phyloP scores from a whole-genome alignment of 1,140 invertebrate species.

The Lordiphosa collinella region DNA sequence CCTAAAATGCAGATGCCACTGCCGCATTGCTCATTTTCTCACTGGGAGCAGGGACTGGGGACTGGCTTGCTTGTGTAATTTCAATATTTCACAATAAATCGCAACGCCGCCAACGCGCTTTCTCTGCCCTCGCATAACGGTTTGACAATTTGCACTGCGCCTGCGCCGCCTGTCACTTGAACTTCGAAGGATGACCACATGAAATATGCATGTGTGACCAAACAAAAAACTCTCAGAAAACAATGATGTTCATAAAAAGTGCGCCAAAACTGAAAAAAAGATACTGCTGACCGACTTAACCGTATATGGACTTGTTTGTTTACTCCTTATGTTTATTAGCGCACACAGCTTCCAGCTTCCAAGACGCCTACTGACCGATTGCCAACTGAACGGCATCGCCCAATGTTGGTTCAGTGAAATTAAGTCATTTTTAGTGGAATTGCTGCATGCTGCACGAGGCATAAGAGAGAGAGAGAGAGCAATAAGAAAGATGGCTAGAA shows the following conservation, averaged over 20 bases:
- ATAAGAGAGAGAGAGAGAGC: constrained; percentile 3
- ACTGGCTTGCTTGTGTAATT: constrained; percentile 53
- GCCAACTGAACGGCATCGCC: constrained; percentile 2
- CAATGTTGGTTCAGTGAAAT: constrained; percentile 34
- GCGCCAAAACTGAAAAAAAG: constrained; percentile 30
- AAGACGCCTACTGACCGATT: constrained; percentile 45
- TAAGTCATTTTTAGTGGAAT: constrained; percentile 48
- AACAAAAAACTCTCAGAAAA: constrained; percentile 21
- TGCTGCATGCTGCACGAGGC: constrained; percentile 23
- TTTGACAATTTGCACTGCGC: constrained; percentile 65
- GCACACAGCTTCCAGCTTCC: constrained; percentile 19
- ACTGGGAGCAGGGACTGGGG: constrained; percentile 18
- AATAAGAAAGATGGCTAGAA: neutral
- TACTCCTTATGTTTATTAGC: constrained; percentile 74
- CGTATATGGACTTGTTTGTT: constrained; percentile 72
- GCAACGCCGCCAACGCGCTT: constrained; percentile 61
- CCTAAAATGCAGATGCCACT: constrained; percentile 68
- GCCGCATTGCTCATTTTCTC: constrained; percentile 64
- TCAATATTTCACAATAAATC: constrained; percentile 76
- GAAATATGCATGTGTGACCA: constrained; percentile 70
- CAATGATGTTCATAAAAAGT: constrained; percentile 49
- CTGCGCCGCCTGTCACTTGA: constrained; percentile 33
- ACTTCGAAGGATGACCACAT: constrained; percentile 28
- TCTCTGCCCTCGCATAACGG: constrained; percentile 61
- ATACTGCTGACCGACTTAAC: constrained; percentile 66